Evolutionary conservation across 2,888 invertebrate genomes (phyloP), one percentile per base, ranked within the genome.

Genomic region (Resseliella maxima): DNA sequence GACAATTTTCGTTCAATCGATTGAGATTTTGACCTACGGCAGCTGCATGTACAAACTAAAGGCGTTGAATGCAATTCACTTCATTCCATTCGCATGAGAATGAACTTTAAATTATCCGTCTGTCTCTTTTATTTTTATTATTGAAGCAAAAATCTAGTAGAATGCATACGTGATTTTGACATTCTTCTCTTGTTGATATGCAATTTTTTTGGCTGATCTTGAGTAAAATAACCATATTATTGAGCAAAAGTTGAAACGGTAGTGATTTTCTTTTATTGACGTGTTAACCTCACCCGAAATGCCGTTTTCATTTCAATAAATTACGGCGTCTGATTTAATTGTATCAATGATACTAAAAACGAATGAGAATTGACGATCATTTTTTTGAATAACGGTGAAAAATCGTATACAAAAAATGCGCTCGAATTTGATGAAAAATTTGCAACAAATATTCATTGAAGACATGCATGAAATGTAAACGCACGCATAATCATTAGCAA

Each of bases 401-500:
- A 59, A 24, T 24, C 59, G 24, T 50, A 21, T 41, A 50, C 1
- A 50, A 15, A 50, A 50, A 50, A 50, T 59, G n/a, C 59, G 24
- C 59, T n/a, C 1, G 24, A 2, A 2, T 24, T 3, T 6, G 24
- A 59, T 18, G 24, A n/a, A 59, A 59, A 59, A 59, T 59, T 12
- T 59, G 24, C 59, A 24, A 41, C n/a, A n/a, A 59, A 59, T 27
- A 72, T 72, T 72, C 72, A 35, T 35, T 72, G 72, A 15, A 35
- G 31, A 35, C 72, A 72, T 72, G 15, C 27, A 72, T 27, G 12
- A 59, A 59, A 18, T 50, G 12, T n/a, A n/a, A 41, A 41, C 15
- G 35, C 15, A 27, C 31, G 72, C 72, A 72, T 72, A 72, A 72
- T 72, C 72, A 72, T 72, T 72, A 72, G 72, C 72, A 27, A 72